Evolutionary conservation across 2,797 vertebrate species (phyloP).

Genomic region (Geotrypetes seraphini): DNA sequence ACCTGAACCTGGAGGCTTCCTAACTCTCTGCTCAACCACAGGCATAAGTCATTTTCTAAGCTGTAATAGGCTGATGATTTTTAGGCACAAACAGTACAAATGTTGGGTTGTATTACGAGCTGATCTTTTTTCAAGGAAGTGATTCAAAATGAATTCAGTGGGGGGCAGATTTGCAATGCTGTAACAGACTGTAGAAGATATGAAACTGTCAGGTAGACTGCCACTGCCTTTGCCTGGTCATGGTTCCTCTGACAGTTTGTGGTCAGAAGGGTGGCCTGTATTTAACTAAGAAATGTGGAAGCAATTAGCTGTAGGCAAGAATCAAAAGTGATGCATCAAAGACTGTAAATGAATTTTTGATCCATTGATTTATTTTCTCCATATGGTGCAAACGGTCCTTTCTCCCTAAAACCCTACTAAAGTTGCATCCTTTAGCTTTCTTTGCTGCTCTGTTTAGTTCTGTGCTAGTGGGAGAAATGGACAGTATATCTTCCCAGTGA

Average conservation of each 20-base stretch:
- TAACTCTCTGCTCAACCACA: too few species aligned
- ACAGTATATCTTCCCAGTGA: too few species aligned
- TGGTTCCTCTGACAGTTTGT: neutral
- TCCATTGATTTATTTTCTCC: neutral
- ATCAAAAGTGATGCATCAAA: constrained; percentile 1
- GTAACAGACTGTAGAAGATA: neutral
- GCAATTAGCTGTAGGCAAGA: neutral
- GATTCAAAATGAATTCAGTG: too few species aligned
- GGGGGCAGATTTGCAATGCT: neutral
- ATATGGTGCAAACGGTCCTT: too few species aligned
- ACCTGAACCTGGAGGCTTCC: too few species aligned
- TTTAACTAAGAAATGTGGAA: neutral
- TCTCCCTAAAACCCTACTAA: too few species aligned
- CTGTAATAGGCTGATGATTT: too few species aligned
- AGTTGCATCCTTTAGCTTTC: neutral
- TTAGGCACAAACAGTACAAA: too few species aligned
- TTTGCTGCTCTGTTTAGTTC: too few species aligned
- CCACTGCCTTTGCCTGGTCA: neutral
- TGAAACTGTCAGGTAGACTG: neutral
- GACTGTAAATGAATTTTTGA: neutral
- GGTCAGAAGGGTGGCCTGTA: neutral
- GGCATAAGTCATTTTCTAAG: too few species aligned
- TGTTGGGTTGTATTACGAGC: too few species aligned
- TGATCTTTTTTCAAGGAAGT: too few species aligned
- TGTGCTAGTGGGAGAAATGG: neutral